These are phyloP conservation scores for Natrix natrix DNA, from an alignment of 2,797 vertebrate genomes.

Conservation along the genomic window DNA sequence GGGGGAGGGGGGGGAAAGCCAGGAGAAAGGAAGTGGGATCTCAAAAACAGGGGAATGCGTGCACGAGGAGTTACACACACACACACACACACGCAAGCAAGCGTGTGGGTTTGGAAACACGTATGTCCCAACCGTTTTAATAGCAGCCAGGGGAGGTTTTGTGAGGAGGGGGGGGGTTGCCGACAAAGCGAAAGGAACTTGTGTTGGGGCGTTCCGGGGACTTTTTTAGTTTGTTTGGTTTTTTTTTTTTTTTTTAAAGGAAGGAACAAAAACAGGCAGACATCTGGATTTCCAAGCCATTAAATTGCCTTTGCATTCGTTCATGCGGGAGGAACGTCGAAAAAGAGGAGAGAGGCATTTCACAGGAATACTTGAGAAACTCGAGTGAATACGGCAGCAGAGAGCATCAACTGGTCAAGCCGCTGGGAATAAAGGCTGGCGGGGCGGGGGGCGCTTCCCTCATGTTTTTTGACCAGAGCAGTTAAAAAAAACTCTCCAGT, in stretches of 20 bases:
- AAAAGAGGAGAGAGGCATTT: conserved; percentile 85
- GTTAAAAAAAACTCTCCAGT: conserved; percentile 67
- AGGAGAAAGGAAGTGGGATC: rapidly evolving
- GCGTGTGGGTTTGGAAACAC: conserved; percentile 25
- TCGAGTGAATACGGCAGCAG: conserved; percentile 61
- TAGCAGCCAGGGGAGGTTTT: conserved; percentile 83
- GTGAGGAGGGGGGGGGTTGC: conserved; percentile 78
- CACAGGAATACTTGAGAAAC: conserved; percentile 89
- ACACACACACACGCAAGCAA: background rate
- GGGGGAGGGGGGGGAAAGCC: background rate
- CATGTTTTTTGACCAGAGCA: conserved; percentile 69
- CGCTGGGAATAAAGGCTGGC: conserved; percentile 47
- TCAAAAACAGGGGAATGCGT: background rate
- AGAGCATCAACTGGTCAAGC: conserved; percentile 64
- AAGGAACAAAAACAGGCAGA: conserved; percentile 70
- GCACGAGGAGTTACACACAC: too few relatives aligned
- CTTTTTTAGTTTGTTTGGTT: conserved; percentile 71
- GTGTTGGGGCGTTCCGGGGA: conserved; percentile 81
- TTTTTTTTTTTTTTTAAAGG: background rate
- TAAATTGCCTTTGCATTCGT: conserved; percentile 91
- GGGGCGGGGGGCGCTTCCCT: conserved; percentile 56
- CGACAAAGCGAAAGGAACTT: conserved; percentile 83
- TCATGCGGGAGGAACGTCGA: conserved; percentile 91
- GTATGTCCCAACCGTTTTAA: conserved; percentile 75
- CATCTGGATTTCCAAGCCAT: conserved; percentile 89